Base-by-base conservation (phyloP, 2,888 invertebrate genomes). In the Meteorus colon region DNA sequence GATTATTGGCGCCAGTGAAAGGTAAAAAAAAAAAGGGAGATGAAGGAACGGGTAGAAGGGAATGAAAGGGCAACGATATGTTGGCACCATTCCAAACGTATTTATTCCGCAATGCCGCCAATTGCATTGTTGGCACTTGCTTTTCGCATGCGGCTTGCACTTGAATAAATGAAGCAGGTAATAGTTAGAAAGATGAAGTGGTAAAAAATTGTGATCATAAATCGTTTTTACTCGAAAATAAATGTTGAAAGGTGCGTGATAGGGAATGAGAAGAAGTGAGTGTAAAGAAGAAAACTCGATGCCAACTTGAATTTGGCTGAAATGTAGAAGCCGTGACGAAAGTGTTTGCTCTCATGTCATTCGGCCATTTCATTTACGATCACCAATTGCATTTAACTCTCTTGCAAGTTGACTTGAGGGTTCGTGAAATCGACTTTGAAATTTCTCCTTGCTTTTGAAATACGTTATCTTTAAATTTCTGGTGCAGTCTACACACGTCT, bases 361-460 rank as follows among this genome's bases (percentile, higher is more conserved):
- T 29, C 12, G 24, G 24, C 24, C 59, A 5, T 29, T 24, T 29
- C 59, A n/a, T n/a, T 48, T 48, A 48, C n/a, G n/a, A n/a, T 8
- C 41, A 41, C 41, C 4, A 41, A 41, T 41, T 12, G 41, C 41
- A 41, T 5, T 41, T 59, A 62, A 29, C 19, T 29, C 62, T 16
- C 75, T 41, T 41, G 24, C 41, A 79, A 74, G 66, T 55, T 34
- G 67, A 29, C 68, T 16, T 24, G 41, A 76, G 78, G 76, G 76
- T 79, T 79, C 77, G 78, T 76, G 75, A 74, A 79, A 78, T 78
- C 79, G 77, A 79, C 72, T 29, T 74, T 74, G 71, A 78, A 74
- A 78, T 78, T 77, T 78, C 77, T 76, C 77, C 78, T 79, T 75
- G 73, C 73, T 73, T 27, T 70, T 37, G 4, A 27, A 62, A 62